Percentiles rank a stretch among this genome's conserved stretches.
Conservation (phyloP, 2,888 invertebrate species). For the Scaptomyza polygonia region DNA sequence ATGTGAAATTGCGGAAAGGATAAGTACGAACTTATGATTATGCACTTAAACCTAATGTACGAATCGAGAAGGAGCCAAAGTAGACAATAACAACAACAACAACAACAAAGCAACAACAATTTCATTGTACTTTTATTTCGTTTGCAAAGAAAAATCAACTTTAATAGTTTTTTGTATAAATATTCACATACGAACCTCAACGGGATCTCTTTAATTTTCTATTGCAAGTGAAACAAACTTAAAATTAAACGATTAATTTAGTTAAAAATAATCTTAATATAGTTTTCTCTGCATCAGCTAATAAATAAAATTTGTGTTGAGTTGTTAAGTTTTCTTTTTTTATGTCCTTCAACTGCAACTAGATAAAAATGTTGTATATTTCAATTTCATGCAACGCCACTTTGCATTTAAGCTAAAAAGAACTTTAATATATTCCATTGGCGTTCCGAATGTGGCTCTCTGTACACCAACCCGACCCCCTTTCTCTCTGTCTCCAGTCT, state of each 20-base stretch:
- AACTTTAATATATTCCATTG: slow-evolving; percentile 60
- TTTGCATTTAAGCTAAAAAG: slow-evolving; percentile 50
- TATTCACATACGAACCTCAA: no score
- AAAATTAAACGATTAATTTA: no score
- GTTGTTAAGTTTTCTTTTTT: slow-evolving; percentile 8
- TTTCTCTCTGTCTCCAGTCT: not conserved
- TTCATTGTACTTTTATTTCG: not conserved
- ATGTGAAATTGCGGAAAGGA: slow-evolving; percentile 49
- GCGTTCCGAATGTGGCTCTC: slow-evolving; percentile 33
- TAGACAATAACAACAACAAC: not conserved
- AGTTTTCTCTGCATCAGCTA: no score
- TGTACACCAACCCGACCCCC: no score
- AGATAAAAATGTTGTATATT: slow-evolving; percentile 38
- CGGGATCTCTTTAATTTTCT: no score
- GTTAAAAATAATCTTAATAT: no score
- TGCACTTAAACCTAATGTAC: slow-evolving; percentile 14
- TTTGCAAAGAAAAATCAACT: not conserved
- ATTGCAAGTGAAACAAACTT: no score
- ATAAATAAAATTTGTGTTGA: no score
- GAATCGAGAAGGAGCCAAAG: not conserved
- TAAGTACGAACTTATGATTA: slow-evolving; percentile 57
- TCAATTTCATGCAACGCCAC: slow-evolving; percentile 62
- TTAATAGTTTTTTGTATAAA: no score
- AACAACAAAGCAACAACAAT: not conserved
- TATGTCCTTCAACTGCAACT: slow-evolving; percentile 4